Percentiles rank a stretch among this genome's conserved stretches.
phyloP scores from a whole-genome alignment of 2,797 vertebrate genomes.

The Poecilia picta region DNA sequence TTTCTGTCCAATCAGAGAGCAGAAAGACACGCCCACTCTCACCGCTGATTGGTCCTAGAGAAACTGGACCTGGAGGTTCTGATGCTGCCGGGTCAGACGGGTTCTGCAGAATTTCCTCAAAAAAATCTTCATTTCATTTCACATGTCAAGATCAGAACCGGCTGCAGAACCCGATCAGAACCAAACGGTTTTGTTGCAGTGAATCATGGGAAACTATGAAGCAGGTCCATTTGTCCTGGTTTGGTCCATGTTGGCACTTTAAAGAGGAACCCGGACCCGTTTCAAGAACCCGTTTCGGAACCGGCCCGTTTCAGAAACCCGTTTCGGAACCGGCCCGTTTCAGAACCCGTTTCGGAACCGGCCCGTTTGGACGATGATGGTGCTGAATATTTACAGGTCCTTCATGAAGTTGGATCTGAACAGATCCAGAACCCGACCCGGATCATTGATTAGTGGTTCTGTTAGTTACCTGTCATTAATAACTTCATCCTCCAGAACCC shows the following conservation, averaged over 20 bases:
- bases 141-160: not conserved
- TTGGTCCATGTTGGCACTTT: conserved; percentile 51
- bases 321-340: too few relatives aligned
- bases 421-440: not conserved
- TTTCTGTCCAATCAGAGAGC: not conserved
- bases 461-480: not conserved
- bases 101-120: not conserved
- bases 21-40: not conserved
- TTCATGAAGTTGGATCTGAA: not conserved
- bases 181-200: not conserved
- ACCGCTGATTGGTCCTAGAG: not conserved
- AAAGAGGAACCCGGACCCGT: too few relatives aligned
- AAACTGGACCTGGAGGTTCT: not conserved
- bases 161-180: not conserved
- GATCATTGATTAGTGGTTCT: not conserved
- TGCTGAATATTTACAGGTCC: conserved; percentile 14
- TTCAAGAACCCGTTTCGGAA: not conserved
- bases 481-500: conserved; percentile 5
- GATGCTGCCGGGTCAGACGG: not conserved
- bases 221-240: not conserved
- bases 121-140: not conserved
- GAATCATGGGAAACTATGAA: not conserved
- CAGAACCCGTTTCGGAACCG: too few relatives aligned
- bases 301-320: not conserved
- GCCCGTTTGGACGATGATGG: conserved; percentile 8